Evolutionary conservation across 2,113 vertebrate genomes (phyloP), one percentile per base, ranked within the genome.

Genomic region (Tautogolabrus adspersus): DNA sequence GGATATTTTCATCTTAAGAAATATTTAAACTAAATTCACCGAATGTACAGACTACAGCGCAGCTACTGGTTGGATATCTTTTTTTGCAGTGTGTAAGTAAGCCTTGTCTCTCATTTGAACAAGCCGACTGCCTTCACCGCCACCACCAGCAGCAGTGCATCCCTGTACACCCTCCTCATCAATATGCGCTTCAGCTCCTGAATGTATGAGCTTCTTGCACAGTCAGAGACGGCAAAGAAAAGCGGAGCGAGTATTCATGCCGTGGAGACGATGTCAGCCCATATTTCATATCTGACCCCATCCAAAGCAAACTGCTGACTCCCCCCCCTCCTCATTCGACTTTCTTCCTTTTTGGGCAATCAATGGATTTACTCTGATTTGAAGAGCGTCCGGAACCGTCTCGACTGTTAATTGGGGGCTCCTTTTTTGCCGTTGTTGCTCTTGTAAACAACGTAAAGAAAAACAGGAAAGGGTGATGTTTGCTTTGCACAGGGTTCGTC

Each of bases 281-380:
- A 23, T 30, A 64, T 85, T 83, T 76, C 75, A 73, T 34, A 81
- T 77, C 71, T 75, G 65, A 85, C 75, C 88, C 63, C 49, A 21
- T 74, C 79, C 64, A 37, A 60, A 3, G 63, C 40, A 1, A 65
- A 77, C 81, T 54, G 75, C 81, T 79, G 83, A 89, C 91, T 89
- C 82, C 47, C 44, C 47, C 47, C 40, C 13, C 23, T 10, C 55
- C 46, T 66, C 60, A 5, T 10, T 66, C 67, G 49, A 87, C 84
- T 84, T 89, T 86, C 57, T 75, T 44, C 66, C 73, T 54, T 46
- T 34, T 47, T 51, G 78, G 23, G 8, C 66, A 44, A 86, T 88
- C 83, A 77, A 87, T 90, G 90, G 88, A 90, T 91, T 80, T 81
- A 66, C 86, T 88, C 75, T 78, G 84, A 85, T 89, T 38, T 65